These are phyloP conservation scores for Acromyrmex heyeri DNA, from an alignment of 1,140 invertebrate genomes.

Conservation along the genomic window DNA sequence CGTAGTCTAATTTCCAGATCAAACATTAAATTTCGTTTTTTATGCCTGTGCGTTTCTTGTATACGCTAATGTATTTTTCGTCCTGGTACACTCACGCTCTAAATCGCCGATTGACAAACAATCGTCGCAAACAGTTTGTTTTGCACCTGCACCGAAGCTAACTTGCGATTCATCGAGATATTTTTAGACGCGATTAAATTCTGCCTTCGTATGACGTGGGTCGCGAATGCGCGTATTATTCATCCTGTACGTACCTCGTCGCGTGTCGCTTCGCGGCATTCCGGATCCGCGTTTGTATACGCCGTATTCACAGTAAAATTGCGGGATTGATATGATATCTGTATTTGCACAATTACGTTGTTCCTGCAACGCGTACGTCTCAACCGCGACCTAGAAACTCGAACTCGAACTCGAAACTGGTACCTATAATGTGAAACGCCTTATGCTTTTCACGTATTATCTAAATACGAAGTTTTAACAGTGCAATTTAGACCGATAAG, in stretches of 20 bases:
- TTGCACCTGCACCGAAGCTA: neutral
- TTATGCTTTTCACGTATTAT: neutral
- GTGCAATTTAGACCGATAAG: neutral
- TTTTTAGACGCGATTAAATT: slow-evolving; percentile 50
- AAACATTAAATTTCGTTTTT: too few relatives aligned
- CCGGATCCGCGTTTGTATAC: neutral
- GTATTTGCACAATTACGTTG: slow-evolving; percentile 36
- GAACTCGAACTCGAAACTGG: neutral
- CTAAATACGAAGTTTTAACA: neutral
- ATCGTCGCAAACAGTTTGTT: neutral
- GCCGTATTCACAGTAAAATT: neutral
- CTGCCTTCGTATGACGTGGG: neutral
- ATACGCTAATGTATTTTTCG: neutral
- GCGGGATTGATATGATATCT: slow-evolving; percentile 29
- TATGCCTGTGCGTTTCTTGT: neutral
- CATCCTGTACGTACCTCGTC: slow-evolving; percentile 6
- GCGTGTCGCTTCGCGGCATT: neutral
- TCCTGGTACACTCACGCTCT: neutral
- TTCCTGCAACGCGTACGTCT: neutral
- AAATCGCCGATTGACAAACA: slow-evolving; percentile 27
- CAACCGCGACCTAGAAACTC: neutral
- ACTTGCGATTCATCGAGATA: slow-evolving; percentile 13
- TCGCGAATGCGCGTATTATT: slow-evolving; percentile 24
- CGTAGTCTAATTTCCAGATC: too few relatives aligned
- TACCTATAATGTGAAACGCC: neutral